These are phyloP conservation scores for Ibidorhyncha struthersii DNA, from an alignment of 2,113 vertebrate genomes.

Conservation along the genomic window DNA sequence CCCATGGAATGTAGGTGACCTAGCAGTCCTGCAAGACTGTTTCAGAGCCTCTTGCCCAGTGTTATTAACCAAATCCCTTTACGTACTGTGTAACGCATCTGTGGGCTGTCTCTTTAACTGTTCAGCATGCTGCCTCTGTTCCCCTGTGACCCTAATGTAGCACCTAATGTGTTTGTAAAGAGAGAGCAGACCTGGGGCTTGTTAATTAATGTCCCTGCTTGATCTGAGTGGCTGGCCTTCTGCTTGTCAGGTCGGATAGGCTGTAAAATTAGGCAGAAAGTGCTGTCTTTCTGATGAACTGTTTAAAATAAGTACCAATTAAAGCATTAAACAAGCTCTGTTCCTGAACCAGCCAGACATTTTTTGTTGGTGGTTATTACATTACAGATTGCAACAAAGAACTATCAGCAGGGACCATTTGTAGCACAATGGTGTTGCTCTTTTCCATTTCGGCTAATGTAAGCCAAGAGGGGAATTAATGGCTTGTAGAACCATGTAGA, in stretches of 20 bases:
- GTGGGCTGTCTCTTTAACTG: neutral
- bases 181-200: neutral
- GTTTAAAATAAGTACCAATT: slow-evolving; percentile 68
- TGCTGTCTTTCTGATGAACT: slow-evolving; percentile 68
- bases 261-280: slow-evolving; percentile 39
- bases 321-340: slow-evolving; percentile 61
- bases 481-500: neutral
- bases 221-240: neutral
- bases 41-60: neutral
- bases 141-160: neutral
- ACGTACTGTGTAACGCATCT: neutral
- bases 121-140: neutral
- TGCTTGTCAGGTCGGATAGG: slow-evolving; percentile 12
- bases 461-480: neutral
- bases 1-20: neutral
- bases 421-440: neutral
- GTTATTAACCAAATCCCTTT: neutral
- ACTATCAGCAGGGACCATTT: neutral
- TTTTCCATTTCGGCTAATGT: no score
- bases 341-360: neutral
- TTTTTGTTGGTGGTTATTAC: slow-evolving; percentile 29
- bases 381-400: neutral
- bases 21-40: neutral
- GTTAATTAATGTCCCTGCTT: slow-evolving; percentile 40
- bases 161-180: neutral